Conservation (phyloP, 2,113 vertebrate genomes). For the Brachyistius frenatus region DNA sequence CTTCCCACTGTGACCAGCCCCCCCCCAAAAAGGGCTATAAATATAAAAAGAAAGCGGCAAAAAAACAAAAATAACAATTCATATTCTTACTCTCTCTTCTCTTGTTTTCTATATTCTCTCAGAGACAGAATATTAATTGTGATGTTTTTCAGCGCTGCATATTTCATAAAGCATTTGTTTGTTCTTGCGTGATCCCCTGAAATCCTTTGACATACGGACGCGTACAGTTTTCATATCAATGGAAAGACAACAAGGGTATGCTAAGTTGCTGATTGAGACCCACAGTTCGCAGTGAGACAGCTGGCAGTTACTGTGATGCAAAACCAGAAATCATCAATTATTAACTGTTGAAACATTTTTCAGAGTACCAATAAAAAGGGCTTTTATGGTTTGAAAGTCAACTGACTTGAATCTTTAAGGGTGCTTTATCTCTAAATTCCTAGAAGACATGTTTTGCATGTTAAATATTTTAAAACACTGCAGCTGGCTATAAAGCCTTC, state of each 20-base stretch:
- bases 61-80: background rate
- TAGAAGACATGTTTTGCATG: constrained; percentile 45
- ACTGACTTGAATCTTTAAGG: constrained; percentile 42
- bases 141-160: constrained; percentile 40
- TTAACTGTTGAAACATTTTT: constrained; percentile 58
- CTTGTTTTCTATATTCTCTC: constrained; percentile 6
- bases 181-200: constrained; percentile 53
- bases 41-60: constrained; percentile 24
- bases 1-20: constrained; percentile 3
- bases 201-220: constrained; percentile 53
- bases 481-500: constrained; percentile 19
- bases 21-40: background rate
- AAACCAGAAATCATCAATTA: constrained; percentile 63
- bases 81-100: background rate
- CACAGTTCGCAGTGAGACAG: constrained; percentile 46
- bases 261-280: constrained; percentile 53
- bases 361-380: constrained; percentile 43
- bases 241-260: constrained; percentile 32
- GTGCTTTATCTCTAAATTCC: constrained; percentile 40
- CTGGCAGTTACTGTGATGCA: constrained; percentile 56
- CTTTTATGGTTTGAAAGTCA: constrained; percentile 39
- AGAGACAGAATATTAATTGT: constrained; percentile 43
- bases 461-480: constrained; percentile 27
- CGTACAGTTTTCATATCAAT: constrained; percentile 30
- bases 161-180: constrained; percentile 67